Conservation (phyloP, 92 coral and sea anemone genomes). For the Meandrina meandrites region DNA sequence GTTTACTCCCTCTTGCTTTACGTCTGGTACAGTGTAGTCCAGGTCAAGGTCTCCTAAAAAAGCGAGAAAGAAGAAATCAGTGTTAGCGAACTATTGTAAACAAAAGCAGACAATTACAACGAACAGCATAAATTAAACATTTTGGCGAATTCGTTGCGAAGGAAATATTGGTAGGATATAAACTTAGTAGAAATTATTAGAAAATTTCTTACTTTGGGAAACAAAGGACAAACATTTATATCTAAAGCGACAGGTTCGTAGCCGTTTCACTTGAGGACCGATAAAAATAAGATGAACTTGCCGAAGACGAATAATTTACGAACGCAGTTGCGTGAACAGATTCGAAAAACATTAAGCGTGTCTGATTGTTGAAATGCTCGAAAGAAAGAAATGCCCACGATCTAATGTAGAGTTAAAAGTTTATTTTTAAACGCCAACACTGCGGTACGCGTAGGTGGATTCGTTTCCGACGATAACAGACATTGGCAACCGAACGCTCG, state of each 20-base stretch:
- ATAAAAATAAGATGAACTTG: slow-evolving; percentile 2
- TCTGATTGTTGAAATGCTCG: slow-evolving; percentile 2
- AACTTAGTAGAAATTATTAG: not conserved
- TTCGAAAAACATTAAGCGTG: slow-evolving; percentile 23
- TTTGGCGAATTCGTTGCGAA: slow-evolving; percentile 1
- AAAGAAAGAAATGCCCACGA: slow-evolving; percentile 31
- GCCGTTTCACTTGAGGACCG: not conserved
- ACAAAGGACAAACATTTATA: not conserved
- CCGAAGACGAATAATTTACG: slow-evolving; percentile 4
- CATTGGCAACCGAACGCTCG: slow-evolving; percentile 22
- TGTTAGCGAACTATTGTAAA: slow-evolving; percentile 30
- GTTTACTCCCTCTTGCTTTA: slow-evolving; percentile 87
- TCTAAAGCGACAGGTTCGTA: not conserved
- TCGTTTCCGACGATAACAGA: slow-evolving; percentile 47
- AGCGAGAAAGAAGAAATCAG: slow-evolving; percentile 52
- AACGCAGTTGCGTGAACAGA: slow-evolving; percentile 20
- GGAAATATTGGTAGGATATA: not conserved
- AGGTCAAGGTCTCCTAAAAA: slow-evolving; percentile 94
- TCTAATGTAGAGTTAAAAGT: not conserved
- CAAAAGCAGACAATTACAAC: not conserved
- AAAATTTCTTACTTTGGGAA: not conserved
- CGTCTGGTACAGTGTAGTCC: slow-evolving; percentile 92
- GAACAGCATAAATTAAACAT: slow-evolving; percentile 10
- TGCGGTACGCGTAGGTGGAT: slow-evolving; percentile 44
- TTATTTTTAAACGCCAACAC: slow-evolving; percentile 27